Base-by-base conservation (phyloP, 2,888 invertebrate species). In the Drosophila gaucha region DNA sequence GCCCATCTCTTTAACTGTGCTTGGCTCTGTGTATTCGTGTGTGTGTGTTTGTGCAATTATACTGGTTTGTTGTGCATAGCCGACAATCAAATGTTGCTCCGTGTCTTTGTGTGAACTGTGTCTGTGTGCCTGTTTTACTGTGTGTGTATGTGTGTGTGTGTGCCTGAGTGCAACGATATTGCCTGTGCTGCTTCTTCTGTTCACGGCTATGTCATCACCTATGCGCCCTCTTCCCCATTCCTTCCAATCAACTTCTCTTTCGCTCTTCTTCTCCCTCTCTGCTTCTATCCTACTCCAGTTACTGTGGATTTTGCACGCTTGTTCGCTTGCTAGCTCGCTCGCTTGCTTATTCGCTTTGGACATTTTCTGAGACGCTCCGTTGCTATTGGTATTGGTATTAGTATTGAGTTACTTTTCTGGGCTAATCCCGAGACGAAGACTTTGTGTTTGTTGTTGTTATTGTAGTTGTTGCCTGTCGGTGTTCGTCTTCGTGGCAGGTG, bases 41-140 rank as follows among this genome's bases (percentile, higher is more conserved):
- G 59, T 62, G 57, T 84, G 47, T 76, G 64, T 63, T 57, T 80
- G 75, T 79, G 79, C 79, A 80, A 80, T 86, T 78, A 86, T 86
- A 83, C 80, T 80, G 80, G 80, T 80, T 86, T 80, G 80, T 67
- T 80, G 85, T 80, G 82, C 85, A 80, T 69, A 62, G 75, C 56
- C 82, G 83, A 80, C 85, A 80, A 79, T 79, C 78, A 80, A 80
- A 79, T 80, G 82, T 77, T 76, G 73, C 77, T 65, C 64, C 65
- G 78, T 77, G 66, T 72, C 68, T 62, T 65, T 70, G 75, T 67
- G 66, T 74, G 58, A 22, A 33, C 54, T 30, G 24, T 52, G 52
- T 60, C 51, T 64, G 52, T 41, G 20, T 71, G 43, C 38, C 31
- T 49, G 18, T 28, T 12, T 28, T 24, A 9, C 2, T 38, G 18